phyloP scores from a whole-genome alignment of 2,113 vertebrate species.

The Petromus typicus region DNA sequence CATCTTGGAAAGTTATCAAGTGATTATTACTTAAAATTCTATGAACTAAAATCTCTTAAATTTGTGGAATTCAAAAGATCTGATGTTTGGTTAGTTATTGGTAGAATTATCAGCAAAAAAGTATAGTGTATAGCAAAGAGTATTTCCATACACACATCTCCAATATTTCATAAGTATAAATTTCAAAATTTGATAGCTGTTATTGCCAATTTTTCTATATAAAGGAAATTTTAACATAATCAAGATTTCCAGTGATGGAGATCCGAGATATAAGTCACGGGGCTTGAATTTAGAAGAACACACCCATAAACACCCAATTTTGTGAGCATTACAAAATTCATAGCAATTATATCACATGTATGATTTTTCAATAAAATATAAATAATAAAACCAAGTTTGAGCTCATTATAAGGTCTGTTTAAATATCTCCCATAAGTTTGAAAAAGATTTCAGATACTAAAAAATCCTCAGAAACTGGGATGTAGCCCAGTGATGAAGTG shows the following conservation, averaged over 20 bases:
- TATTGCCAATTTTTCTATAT: conserved; percentile 33
- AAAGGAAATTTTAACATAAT: background rate
- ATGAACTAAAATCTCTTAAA: background rate
- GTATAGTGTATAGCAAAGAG: background rate
- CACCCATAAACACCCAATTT: background rate
- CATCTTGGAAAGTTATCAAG: conserved; percentile 30
- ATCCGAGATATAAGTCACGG: background rate
- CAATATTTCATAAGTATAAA: conserved; percentile 24
- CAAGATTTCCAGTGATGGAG: background rate
- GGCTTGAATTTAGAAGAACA: background rate
- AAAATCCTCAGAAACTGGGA: background rate
- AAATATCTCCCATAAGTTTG: background rate
- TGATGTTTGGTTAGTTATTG: background rate
- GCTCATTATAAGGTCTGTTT: background rate
- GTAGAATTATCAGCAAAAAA: conserved; percentile 51
- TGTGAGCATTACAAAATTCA: conserved; percentile 37
- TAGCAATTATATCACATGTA: background rate
- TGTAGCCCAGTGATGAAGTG: background rate
- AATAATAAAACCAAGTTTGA: conserved; percentile 16
- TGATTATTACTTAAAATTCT: conserved; percentile 26
- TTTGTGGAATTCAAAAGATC: conserved; percentile 41
- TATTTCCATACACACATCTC: conserved; percentile 31
- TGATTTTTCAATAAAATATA: background rate
- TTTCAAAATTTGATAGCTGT: background rate
- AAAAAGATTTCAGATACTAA: background rate